A percentile compares a stretch with the other conserved stretches of the same genome.
phyloP scores from a whole-genome alignment of 2,797 vertebrate genomes.

The Leptatherina wallacei region DNA sequence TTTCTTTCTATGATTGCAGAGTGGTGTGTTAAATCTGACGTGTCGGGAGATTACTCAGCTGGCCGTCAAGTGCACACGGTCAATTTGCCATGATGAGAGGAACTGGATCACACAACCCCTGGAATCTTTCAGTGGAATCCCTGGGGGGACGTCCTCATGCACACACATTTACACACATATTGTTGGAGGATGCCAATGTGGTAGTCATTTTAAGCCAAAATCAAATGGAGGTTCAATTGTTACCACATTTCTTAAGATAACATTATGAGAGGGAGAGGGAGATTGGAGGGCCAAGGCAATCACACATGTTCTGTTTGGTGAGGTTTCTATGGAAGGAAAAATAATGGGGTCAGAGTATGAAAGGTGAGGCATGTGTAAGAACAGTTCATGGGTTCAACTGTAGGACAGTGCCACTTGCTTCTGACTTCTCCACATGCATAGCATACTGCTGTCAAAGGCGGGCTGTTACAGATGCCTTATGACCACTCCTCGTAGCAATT shows the following conservation, averaged over 20 bases:
- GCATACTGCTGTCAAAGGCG: conserved; percentile 71
- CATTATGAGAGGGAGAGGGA: conserved; percentile 79
- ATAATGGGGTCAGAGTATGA: conserved; percentile 82
- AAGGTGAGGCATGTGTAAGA: conserved; percentile 80
- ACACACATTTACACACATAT: conserved; percentile 25
- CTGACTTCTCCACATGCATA: conserved; percentile 62
- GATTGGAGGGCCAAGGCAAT: conserved; percentile 74
- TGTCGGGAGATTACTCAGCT: conserved; percentile 81
- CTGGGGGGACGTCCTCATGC: conserved; percentile 35
- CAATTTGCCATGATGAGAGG: conserved; percentile 82
- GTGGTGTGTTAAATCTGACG: conserved; percentile 80
- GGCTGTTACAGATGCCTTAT: conserved; percentile 60
- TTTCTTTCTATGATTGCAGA: conserved; percentile 81
- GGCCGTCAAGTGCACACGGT: conserved; percentile 79
- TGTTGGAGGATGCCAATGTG: conserved; percentile 74
- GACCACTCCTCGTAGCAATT: conserved; percentile 75
- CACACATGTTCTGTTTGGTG: conserved; percentile 77
- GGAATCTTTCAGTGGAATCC: conserved; percentile 73
- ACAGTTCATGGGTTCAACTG: conserved; percentile 69
- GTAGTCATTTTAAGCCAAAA: conserved; percentile 84
- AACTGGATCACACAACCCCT: conserved; percentile 73
- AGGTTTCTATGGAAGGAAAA: conserved; percentile 75
- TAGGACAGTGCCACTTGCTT: conserved; percentile 78
- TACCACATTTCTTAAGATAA: conserved; percentile 88
- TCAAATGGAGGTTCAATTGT: conserved; percentile 83